Base-by-base conservation (phyloP, 2,888 invertebrate species). In the Diaprepes abbreviatus region DNA sequence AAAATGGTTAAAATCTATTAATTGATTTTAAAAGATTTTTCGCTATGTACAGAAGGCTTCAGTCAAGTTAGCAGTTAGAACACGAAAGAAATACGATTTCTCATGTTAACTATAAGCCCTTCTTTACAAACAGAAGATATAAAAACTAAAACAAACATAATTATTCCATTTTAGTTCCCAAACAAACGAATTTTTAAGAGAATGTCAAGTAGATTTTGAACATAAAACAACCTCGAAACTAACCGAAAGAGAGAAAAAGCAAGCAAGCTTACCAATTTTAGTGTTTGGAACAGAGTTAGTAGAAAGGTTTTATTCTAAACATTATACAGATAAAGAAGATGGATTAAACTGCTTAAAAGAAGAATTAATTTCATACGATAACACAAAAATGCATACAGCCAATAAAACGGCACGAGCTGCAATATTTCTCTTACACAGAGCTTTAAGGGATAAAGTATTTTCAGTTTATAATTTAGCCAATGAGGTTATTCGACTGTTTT, bases 251-350 rank as follows among this genome's bases (percentile, higher is more conserved):
- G 94, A 94, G 82, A 89, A 92, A 78, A 93, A 94, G 78, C 92
- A 96, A 83, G 97, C 97, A 0, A 94, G 95, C 0, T 83, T 95
- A 68, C 95, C 96, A 0, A 95, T 97, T 78, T 88, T 96, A 62
- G 94, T 97, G 40, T 97, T 97, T 84, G 97, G 96, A 66, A 92
- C 92, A 83, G 92, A 93, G 58, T 84, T 97, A 85, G 97, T 96
- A 1, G 95, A 96, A 83, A 93, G 93, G 80, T 94, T 95, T 83
- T 95, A 93, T 83, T 94, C 95, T 3, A 94, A 95, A 78, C 94
- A 93, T 82, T 96, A 93, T 83, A 89, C 94, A 48, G 95, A 95
- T 82, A 94, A 95, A 79, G 95, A 95, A 81, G 94, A 95, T 79
- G 95, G 95, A 0, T 83, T 96, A n/a, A 88, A 90, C 71, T 88